Conservation (phyloP, 2,797 vertebrate genomes). For the Pipistrellus nathusii region DNA sequence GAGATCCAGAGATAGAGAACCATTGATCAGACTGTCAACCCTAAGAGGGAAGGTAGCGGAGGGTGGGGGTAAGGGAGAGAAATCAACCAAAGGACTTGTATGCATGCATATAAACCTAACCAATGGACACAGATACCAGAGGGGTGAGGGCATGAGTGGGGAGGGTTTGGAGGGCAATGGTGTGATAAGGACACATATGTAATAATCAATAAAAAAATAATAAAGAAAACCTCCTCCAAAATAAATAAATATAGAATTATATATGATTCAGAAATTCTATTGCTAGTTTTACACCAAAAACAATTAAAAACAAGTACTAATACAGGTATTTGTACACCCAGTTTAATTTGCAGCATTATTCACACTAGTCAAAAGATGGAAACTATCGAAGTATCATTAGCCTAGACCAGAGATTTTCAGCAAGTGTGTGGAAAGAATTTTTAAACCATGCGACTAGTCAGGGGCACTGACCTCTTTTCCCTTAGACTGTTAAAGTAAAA, state of each 20-base stretch:
- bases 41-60: too few species aligned
- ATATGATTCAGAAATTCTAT: background rate
- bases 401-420: background rate
- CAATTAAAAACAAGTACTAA: background rate
- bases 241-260: background rate
- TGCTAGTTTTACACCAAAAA: background rate
- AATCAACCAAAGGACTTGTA: too few species aligned
- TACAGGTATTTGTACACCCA: background rate
- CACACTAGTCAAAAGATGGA: background rate
- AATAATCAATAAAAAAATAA: too few species aligned
- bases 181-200: too few species aligned
- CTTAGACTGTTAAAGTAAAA: background rate
- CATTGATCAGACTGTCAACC: too few species aligned
- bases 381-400: background rate
- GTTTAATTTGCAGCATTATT: background rate
- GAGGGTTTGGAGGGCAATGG: too few species aligned
- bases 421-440: background rate
- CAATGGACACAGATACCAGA: too few species aligned
- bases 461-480: background rate
- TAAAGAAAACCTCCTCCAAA: too few species aligned
- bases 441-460: background rate
- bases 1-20: too few species aligned
- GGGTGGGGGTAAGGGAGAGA: too few species aligned
- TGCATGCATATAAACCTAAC: too few species aligned
- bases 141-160: too few species aligned